phyloP scores from a whole-genome alignment of 2,888 invertebrate genomes.

The Mellilla xanthometata region DNA sequence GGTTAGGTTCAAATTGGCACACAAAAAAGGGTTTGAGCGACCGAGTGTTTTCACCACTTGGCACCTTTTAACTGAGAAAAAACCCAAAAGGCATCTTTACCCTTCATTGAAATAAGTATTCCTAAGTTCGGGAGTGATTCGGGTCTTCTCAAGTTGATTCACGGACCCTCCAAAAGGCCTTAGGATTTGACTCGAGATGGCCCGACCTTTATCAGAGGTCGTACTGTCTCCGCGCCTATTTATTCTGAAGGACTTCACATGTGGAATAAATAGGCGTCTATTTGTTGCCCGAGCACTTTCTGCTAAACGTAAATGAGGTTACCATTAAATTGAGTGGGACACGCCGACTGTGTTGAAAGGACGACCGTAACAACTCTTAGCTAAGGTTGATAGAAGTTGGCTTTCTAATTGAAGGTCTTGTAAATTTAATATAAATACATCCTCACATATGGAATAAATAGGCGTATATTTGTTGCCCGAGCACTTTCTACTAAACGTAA shows the following conservation, averaged over 20 bases:
- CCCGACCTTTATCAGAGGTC: conserved; percentile 5
- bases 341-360: background rate
- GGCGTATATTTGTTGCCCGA: conserved; percentile 1
- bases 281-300: conserved; percentile 3
- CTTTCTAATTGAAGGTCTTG: no score
- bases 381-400: no score
- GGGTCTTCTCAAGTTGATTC: background rate
- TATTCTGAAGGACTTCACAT: background rate
- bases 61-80: background rate
- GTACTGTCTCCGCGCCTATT: background rate
- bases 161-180: background rate
- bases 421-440: no score
- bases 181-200: background rate
- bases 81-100: background rate
- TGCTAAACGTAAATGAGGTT: conserved; percentile 2
- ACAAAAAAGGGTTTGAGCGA: no score
- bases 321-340: conserved; percentile 11
- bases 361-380: no score
- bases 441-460: background rate
- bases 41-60: background rate
- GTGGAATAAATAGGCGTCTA: background rate
- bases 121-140: background rate
- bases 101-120: background rate
- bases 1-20: no score
- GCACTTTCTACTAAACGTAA: conserved; percentile 1